phyloP scores from a whole-genome alignment of 2,113 vertebrate genomes.

The Amia ocellicauda region DNA sequence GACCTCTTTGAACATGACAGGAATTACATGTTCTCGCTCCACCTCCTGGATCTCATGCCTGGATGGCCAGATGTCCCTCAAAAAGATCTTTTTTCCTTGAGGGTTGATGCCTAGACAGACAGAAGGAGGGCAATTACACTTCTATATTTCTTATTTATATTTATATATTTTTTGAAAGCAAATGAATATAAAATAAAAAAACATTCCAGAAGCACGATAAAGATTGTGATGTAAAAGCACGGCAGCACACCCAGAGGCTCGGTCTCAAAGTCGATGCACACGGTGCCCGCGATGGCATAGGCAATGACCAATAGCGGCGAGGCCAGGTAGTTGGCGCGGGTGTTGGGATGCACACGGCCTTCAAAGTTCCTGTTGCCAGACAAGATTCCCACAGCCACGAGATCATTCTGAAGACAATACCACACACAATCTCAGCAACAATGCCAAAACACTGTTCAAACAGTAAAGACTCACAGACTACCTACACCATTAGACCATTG shows the following conservation, averaged over 20 bases:
- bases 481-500: too few species aligned
- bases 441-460: too few species aligned
- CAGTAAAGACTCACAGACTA: too few species aligned
- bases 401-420: conserved; percentile 72
- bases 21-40: conserved; percentile 84
- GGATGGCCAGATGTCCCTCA: conserved; percentile 93
- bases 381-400: conserved; percentile 85
- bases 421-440: too few species aligned
- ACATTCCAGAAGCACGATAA: too few species aligned
- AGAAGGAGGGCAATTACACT: too few species aligned
- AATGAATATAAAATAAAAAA: too few species aligned
- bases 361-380: conserved; percentile 98
- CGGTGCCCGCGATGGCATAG: conserved; percentile 88
- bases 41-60: conserved; percentile 89
- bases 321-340: conserved; percentile 92
- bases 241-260: conserved; percentile 81
- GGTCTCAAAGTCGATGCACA: conserved; percentile 86
- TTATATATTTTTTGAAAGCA: too few species aligned
- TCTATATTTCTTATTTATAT: too few species aligned
- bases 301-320: conserved; percentile 91
- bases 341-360: conserved; percentile 93
- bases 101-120: conserved; percentile 64
- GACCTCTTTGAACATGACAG: conserved; percentile 96
- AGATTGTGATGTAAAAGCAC: too few species aligned
- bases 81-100: conserved; percentile 76